phyloP scores from a whole-genome alignment of 2,113 vertebrate genomes.

The Scalopus aquaticus region DNA sequence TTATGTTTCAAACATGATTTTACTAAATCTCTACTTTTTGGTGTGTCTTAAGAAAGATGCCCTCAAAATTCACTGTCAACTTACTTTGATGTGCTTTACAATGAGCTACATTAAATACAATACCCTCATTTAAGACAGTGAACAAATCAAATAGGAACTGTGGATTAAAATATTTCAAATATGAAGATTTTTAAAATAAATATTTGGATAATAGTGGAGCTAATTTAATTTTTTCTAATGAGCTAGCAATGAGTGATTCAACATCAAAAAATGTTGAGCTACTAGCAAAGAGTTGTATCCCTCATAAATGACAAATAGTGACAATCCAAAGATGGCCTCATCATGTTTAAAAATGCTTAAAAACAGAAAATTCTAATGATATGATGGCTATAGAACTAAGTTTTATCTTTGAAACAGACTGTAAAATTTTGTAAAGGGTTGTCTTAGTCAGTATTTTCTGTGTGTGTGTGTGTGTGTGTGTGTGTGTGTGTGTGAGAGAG shows the following conservation, averaged over 20 bases:
- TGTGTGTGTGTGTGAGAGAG: too few species aligned
- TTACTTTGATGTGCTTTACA: neutral
- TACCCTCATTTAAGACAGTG: neutral
- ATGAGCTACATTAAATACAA: neutral
- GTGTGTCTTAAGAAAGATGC: neutral
- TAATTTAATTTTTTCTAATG: neutral
- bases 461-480: too few species aligned
- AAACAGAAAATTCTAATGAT: neutral
- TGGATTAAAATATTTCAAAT: conserved; percentile 4
- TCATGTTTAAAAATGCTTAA: neutral
- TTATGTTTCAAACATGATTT: neutral
- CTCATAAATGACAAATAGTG: neutral
- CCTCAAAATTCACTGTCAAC: neutral
- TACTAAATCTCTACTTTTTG: neutral
- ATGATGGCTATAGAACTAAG: too few species aligned
- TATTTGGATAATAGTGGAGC: neutral
- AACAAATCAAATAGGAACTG: neutral
- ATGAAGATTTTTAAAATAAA: neutral
- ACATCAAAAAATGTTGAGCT: neutral
- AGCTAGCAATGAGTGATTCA: neutral
- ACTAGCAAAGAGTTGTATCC: neutral
- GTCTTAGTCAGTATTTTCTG: too few species aligned
- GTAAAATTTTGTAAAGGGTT: too few species aligned
- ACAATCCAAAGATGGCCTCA: neutral
- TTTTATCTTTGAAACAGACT: too few species aligned